Percentiles rank a stretch among this genome's conserved stretches.
phyloP scores from a whole-genome alignment of 2,888 invertebrate genomes.

The Aleiodes leptofemur region DNA sequence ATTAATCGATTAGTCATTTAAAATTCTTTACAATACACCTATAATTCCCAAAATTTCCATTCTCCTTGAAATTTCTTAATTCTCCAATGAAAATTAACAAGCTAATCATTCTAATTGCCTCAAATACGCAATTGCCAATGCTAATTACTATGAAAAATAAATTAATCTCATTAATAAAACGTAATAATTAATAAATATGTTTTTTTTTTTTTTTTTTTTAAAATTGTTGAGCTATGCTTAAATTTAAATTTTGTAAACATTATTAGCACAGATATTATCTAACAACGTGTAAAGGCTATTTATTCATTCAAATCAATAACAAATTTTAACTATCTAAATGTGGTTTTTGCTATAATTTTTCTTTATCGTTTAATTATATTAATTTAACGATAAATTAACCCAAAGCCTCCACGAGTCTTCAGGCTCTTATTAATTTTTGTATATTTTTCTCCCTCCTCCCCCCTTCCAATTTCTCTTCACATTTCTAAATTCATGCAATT shows the following conservation, averaged over 20 bases:
- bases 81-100: slow-evolving; percentile 12
- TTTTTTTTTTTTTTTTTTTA: slow-evolving; percentile 27
- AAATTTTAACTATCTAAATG: slow-evolving; percentile 51
- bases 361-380: slow-evolving; percentile 21
- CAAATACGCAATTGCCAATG: slow-evolving; percentile 7
- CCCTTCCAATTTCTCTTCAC: not conserved
- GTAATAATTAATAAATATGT: slow-evolving; percentile 41
- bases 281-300: slow-evolving; percentile 56
- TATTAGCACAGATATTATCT: slow-evolving; percentile 54
- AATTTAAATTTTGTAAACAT: slow-evolving; percentile 56
- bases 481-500: slow-evolving; percentile 48
- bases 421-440: slow-evolving; percentile 45
- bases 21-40: slow-evolving; percentile 14
- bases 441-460: not conserved
- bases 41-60: slow-evolving; percentile 13
- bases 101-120: slow-evolving; percentile 18
- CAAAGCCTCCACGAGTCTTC: slow-evolving; percentile 50
- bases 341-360: slow-evolving; percentile 31
- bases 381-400: slow-evolving; percentile 45
- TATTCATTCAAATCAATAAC: slow-evolving; percentile 56
- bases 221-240: slow-evolving; percentile 41
- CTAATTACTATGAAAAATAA: slow-evolving; percentile 35
- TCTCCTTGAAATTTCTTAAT: not conserved
- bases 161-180: slow-evolving; percentile 40
- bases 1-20: slow-evolving; percentile 23